Base-by-base conservation (phyloP, 2,888 invertebrate species). In the Thelaira solivaga region DNA sequence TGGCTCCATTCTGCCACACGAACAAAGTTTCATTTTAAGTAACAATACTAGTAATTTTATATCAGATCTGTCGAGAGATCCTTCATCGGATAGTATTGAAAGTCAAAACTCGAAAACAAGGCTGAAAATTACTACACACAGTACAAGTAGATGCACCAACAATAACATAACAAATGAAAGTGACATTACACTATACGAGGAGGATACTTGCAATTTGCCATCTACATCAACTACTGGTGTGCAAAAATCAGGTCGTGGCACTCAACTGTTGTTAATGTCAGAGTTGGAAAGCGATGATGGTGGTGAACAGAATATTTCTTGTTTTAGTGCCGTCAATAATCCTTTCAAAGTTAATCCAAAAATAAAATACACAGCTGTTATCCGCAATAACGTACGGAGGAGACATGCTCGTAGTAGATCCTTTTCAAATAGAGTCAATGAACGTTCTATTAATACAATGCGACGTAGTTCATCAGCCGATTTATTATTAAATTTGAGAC, bases 391-490 rank as follows among this genome's bases (percentile, higher is more conserved):
- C 24, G 45, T 43, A 61, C 75, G 75, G 29, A 77, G 82, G 47
- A 80, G 84, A 29, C 85, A 86, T 29, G 83, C 83, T 31, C 86
- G 88, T n/a, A 89, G 88, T 81, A 88, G 85, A 75, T 89, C 88
- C 2, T 87, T 89, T 73, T 86, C 86, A 69, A 87, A 83, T 39
- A 77, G 71, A 11, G 80, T 77, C 4, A 81, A 57, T 29, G 45
- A 22, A 68, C 78, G 64, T 61, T 74, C 61, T 5, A 62, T 18
- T 24, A 71, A 59, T 22, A 74, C 26, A 41, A 74, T 84, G 39
- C 85, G 85, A 80, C 86, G 88, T 67, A 88, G 86, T 49, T 88
- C 87, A 2, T 89, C 88, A 10, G 89, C 86, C 0, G 88, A 89
- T 82, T 80, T 87, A 62, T 82, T 89, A 29, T 82, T 88, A 81